Conservation (phyloP, 1,140 invertebrate species). For the Halesus radiatus region DNA sequence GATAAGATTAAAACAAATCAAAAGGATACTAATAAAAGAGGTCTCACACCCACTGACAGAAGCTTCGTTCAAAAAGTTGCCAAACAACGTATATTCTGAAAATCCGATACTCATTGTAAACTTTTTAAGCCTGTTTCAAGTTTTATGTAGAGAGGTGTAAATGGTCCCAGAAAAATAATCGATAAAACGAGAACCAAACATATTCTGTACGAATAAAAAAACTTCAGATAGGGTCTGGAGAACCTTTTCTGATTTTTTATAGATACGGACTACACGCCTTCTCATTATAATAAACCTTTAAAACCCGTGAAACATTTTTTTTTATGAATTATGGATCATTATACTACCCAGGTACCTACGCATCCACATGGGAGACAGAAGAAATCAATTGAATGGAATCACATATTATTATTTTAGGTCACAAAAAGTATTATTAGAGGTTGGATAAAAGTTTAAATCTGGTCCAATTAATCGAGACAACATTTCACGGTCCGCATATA, state of each 20-base stretch:
- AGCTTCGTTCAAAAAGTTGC: neutral
- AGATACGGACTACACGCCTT: constrained; percentile 17
- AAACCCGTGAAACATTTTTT: constrained; percentile 9
- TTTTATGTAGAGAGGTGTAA: neutral
- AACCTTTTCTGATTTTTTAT: constrained; percentile 10
- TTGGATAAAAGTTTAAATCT: too few relatives aligned
- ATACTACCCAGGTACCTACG: neutral
- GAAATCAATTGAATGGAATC: constrained; percentile 32
- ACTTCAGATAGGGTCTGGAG: neutral
- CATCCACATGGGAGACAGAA: neutral
- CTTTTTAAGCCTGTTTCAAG: neutral
- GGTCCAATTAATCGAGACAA: too few relatives aligned
- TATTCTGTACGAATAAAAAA: neutral
- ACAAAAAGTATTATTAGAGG: too few relatives aligned
- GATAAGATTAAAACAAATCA: neutral
- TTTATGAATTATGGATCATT: constrained; percentile 12
- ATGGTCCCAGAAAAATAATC: neutral
- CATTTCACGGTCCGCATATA: too few relatives aligned
- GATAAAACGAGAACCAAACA: constrained; percentile 13
- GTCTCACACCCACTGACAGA: neutral
- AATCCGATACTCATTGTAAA: neutral
- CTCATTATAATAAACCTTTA: constrained; percentile 30
- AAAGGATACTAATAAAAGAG: neutral
- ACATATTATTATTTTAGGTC: neutral
- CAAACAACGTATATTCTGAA: neutral